Evolutionary conservation across 2,113 vertebrate genomes (phyloP), one percentile per base, ranked within the genome.

Genomic region (Seriola aureovittata): DNA sequence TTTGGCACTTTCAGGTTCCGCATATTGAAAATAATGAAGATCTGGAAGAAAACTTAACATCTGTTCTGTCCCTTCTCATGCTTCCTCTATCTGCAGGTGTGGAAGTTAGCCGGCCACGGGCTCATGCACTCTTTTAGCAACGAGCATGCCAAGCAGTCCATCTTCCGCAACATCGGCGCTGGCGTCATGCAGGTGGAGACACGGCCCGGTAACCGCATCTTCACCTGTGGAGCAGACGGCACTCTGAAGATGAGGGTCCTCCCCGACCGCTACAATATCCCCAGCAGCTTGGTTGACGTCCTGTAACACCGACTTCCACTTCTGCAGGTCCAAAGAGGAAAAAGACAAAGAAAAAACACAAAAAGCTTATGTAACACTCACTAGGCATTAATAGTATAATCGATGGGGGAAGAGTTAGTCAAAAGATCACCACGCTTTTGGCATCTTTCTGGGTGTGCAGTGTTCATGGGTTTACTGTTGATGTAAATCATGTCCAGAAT

Each of bases 151-250:
- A 99, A 99, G 88, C 98, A 99, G 93, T 99, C 98, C 79, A 98
- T 99, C 92, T 99, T 99, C 95, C 96, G 98, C 76, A 99, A 99
- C 91, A 97, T 99, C 8, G 98, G 98, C 29, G 97, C 97, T 4
- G 98, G 98, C 0, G 97, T 99, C 82, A 98, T 96, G 94, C 96
- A 99, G 93, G 96, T 99, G 63, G 97, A 99, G 91, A 97, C 97
- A 4, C 93, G 94, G 52, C 96, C 96, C 8, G 95, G 95, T 46
- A 97, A 96, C 86, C 97, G 97, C 60, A 96, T 99, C 93, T 99
- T 99, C 94, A 99, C 98, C 91, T 99, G 98, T 59, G 98, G 98
- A 52, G 98, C 98, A 2, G 98, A 99, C 23, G 98, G 98, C 84
- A 99, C 98, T 0, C 94, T 99, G 88, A 99, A 99, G 93, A 99